Conservation (phyloP, 1,140 invertebrate genomes). For the Drosophila nannoptera region DNA sequence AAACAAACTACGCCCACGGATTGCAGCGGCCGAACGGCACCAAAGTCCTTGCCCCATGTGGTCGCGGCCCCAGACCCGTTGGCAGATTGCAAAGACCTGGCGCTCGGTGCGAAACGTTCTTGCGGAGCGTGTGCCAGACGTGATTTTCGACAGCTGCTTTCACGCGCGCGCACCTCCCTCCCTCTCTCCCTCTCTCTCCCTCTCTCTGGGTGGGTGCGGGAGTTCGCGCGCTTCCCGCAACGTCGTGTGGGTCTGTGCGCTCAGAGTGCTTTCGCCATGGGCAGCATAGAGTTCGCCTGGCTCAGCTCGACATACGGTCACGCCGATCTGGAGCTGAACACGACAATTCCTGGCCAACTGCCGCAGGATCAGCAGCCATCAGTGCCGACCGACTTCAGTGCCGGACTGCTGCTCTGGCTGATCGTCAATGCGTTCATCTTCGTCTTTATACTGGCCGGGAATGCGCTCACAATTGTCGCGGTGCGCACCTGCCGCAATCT, state of each 20-base stretch:
- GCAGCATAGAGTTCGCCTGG: constrained; percentile 27
- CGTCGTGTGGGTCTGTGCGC: constrained; percentile 21
- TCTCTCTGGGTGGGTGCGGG: constrained; percentile 16
- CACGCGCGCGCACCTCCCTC: too few species aligned
- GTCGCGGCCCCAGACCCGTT: constrained; percentile 17
- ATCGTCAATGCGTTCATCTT: constrained; percentile 84
- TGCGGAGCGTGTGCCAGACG: constrained; percentile 10
- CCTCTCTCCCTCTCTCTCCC: neutral
- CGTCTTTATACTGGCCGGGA: constrained; percentile 84
- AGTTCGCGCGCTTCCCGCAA: constrained; percentile 15
- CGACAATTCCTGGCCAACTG: neutral
- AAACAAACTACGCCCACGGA: constrained; percentile 70
- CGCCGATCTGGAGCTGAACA: neutral
- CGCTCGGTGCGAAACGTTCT: constrained; percentile 48
- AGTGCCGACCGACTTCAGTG: constrained; percentile 1
- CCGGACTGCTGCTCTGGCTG: constrained; percentile 80
- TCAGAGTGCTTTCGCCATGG: constrained; percentile 8
- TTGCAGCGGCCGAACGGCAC: constrained; percentile 4
- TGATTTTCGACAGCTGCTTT: constrained; percentile 16
- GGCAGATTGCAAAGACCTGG: constrained; percentile 51
- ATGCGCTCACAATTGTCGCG: constrained; percentile 86
- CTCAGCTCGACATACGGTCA: neutral
- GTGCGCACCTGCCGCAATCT: constrained; percentile 84
- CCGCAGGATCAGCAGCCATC: neutral
- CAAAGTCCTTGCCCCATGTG: constrained; percentile 57